Evolutionary conservation across 2,888 invertebrate species (phyloP).

Genomic region (Ophion costatus): DNA sequence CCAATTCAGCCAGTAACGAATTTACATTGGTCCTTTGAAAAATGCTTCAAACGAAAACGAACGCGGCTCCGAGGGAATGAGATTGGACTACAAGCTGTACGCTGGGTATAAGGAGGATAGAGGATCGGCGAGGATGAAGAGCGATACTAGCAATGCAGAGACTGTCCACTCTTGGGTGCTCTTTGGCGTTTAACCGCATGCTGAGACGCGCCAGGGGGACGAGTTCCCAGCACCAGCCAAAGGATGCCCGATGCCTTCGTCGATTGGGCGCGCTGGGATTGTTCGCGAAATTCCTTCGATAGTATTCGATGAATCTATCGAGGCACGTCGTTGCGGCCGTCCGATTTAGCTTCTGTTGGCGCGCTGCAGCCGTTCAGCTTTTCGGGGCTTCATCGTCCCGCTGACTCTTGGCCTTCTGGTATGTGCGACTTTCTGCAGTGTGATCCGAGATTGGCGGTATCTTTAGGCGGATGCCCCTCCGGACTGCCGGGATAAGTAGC

Average conservation of each 20-base stretch:
- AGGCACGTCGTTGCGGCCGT: slow-evolving; percentile 80
- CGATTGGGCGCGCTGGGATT: slow-evolving; percentile 80
- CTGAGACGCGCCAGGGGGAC: slow-evolving; percentile 78
- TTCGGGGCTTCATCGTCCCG: slow-evolving; percentile 56
- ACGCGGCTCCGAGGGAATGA: slow-evolving; percentile 33
- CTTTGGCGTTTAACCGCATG: slow-evolving; percentile 59
- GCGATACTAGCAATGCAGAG: slow-evolving; percentile 64
- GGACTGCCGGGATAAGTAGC: slow-evolving; percentile 71
- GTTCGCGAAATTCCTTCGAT: slow-evolving; percentile 83
- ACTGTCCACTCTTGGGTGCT: slow-evolving; percentile 31
- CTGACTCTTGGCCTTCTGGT: slow-evolving; percentile 49
- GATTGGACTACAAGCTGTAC: slow-evolving; percentile 36
- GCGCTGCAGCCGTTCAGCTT: slow-evolving; percentile 19
- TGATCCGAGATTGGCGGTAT: slow-evolving; percentile 72
- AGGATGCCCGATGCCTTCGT: slow-evolving; percentile 79
- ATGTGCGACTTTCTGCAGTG: slow-evolving; percentile 45
- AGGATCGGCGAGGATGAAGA: slow-evolving; percentile 65
- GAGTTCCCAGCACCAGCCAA: slow-evolving; percentile 64
- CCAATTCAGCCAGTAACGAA: slow-evolving; percentile 69
- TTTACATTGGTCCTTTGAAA: slow-evolving; percentile 67
- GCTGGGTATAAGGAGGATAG: slow-evolving; percentile 60
- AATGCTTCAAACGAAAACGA: slow-evolving; percentile 58
- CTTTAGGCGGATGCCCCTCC: slow-evolving; percentile 76
- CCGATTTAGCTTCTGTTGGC: slow-evolving; percentile 59
- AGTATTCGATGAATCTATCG: slow-evolving; percentile 84